A percentile compares a stretch with the other conserved stretches of the same genome.
Evolutionary conservation across 1,140 invertebrate species (phyloP).

Genomic region (Halictus rubicundus): DNA sequence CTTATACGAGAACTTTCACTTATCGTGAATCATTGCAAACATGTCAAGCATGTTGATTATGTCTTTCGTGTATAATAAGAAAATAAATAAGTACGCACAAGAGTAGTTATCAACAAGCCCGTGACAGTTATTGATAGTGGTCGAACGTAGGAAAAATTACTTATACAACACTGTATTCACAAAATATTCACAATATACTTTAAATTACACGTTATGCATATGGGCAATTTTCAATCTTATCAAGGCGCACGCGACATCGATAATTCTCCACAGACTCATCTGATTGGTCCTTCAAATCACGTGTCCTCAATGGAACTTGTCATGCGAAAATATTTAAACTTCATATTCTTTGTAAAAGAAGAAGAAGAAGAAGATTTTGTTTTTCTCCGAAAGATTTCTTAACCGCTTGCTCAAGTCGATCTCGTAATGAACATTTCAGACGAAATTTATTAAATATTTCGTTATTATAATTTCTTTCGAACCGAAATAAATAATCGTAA

Average conservation of each 20-base stretch:
- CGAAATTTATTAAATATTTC: too few relatives aligned
- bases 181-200: conserved; percentile 1
- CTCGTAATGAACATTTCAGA: too few relatives aligned
- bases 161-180: neutral
- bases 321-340: neutral
- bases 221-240: conserved; percentile 18
- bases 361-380: too few relatives aligned
- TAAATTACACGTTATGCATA: neutral
- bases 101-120: neutral
- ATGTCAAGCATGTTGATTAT: neutral
- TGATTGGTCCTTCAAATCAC: conserved; percentile 10
- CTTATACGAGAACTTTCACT: neutral
- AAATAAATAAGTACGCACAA: neutral
- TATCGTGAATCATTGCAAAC: neutral
- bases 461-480: too few relatives aligned
- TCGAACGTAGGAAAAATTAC: neutral
- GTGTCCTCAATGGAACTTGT: neutral
- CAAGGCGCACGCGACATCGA: conserved; percentile 6
- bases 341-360: too few relatives aligned
- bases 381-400: too few relatives aligned
- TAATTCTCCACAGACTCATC: neutral
- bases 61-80: neutral
- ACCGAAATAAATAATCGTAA: too few relatives aligned
- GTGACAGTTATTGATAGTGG: neutral
- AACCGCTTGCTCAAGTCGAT: too few relatives aligned